Conservation (phyloP, 92 coral and sea anemone species). For the Palythoa heliodiscus region DNA sequence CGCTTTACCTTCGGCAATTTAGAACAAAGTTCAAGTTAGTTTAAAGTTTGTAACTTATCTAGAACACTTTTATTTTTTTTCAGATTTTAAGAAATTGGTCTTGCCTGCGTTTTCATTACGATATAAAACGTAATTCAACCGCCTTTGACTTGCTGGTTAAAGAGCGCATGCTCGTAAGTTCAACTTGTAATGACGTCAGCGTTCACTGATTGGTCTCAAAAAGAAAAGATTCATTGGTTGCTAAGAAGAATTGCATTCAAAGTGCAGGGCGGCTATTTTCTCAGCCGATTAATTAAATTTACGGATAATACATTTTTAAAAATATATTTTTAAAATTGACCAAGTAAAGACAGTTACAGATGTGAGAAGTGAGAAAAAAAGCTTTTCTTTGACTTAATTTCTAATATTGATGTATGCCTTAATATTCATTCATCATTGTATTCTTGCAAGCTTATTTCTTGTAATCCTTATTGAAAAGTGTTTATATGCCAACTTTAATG, state of each 20-base stretch:
- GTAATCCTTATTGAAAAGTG: too few relatives aligned
- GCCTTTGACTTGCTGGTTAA: not conserved
- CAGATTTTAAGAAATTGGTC: slow-evolving; percentile 39
- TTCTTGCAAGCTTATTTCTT: too few relatives aligned
- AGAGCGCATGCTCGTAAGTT: not conserved
- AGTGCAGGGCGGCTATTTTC: not conserved
- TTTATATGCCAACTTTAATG: too few relatives aligned
- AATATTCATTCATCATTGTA: too few relatives aligned
- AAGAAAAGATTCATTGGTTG: not conserved
- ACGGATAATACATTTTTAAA: not conserved
- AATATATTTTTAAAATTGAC: not conserved
- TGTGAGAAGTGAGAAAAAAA: not conserved
- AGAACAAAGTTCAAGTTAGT: too few relatives aligned
- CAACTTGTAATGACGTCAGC: not conserved
- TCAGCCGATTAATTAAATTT: not conserved
- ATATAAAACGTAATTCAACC: not conserved
- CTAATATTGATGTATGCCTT: not conserved
- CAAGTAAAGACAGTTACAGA: not conserved
- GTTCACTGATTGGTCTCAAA: not conserved
- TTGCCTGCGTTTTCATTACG: slow-evolving; percentile 27
- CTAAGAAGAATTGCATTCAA: not conserved
- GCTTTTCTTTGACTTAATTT: not conserved
- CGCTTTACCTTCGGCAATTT: too few relatives aligned
- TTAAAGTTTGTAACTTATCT: too few relatives aligned
- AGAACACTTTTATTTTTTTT: not conserved